Evolutionary conservation across 1,140 invertebrate species (phyloP).

Genomic region (Tetramorium parvispinum): DNA sequence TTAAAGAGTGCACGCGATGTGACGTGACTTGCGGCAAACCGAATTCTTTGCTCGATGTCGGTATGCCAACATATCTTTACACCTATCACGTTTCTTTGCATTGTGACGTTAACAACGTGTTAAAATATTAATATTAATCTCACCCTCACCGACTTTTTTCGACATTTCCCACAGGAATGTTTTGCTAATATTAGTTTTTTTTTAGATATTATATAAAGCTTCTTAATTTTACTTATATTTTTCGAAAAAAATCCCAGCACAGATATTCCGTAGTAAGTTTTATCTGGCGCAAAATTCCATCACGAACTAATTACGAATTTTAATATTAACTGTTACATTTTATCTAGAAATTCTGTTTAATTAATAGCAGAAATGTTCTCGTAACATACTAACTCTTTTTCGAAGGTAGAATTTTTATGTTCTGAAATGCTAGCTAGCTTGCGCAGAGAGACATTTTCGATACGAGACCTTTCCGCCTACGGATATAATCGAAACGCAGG

Average conservation of each 20-base stretch:
- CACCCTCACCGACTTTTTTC: neutral
- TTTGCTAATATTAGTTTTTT: conserved; percentile 5
- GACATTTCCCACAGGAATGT: neutral
- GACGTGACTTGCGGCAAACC: conserved; percentile 66
- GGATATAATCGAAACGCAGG: conserved; percentile 48
- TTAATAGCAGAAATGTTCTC: neutral
- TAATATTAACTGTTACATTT: neutral
- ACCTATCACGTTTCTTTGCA: conserved; percentile 60
- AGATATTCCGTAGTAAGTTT: neutral
- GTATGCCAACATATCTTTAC: conserved; percentile 62
- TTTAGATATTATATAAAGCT: neutral
- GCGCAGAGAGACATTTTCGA: conserved; percentile 4
- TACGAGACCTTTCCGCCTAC: conserved; percentile 34
- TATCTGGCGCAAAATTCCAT: neutral
- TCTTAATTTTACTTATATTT: neutral
- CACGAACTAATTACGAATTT: neutral
- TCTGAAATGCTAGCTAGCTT: neutral
- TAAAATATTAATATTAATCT: conserved; percentile 48
- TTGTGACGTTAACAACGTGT: conserved; percentile 51
- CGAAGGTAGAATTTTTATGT: conserved; percentile 1
- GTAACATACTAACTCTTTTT: neutral
- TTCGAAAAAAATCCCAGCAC: neutral
- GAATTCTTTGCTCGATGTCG: conserved; percentile 54
- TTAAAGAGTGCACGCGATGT: conserved; percentile 65
- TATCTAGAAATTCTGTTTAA: neutral